Conservation (phyloP, 2,797 vertebrate genomes). For the Sphenodon punctatus region DNA sequence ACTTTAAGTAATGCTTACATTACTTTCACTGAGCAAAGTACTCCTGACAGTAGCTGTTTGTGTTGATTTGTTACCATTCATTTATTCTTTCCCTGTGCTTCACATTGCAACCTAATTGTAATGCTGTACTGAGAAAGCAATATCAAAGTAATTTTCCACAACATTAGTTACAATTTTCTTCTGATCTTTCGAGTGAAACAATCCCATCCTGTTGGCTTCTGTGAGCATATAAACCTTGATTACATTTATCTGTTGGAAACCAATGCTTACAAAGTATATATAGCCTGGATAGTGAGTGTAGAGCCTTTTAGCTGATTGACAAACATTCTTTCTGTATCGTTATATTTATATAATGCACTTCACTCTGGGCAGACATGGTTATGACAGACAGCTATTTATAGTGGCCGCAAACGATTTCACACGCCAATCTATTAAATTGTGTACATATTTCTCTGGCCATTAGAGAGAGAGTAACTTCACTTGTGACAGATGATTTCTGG, state of each 20-base stretch:
- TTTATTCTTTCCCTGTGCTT: conserved; percentile 76
- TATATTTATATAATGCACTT: conserved; percentile 1
- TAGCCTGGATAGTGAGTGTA: conserved; percentile 24
- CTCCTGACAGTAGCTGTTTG: conserved; percentile 86
- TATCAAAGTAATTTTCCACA: conserved; percentile 88
- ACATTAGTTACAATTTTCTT: conserved; percentile 86
- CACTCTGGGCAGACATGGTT: conserved; percentile 2
- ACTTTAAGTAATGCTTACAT: conserved; percentile 82
- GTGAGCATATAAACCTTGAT: conserved; percentile 81
- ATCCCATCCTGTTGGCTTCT: conserved; percentile 80
- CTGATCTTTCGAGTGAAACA: conserved; percentile 82
- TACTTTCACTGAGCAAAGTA: conserved; percentile 78
- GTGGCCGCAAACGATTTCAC: conserved; percentile 18
- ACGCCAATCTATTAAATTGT: neutral
- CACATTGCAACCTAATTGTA: conserved; percentile 83
- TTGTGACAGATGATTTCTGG: neutral
- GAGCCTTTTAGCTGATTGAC: conserved; percentile 42
- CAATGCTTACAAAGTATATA: conserved; percentile 70
- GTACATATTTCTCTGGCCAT: neutral
- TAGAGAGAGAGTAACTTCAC: neutral
- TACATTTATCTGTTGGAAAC: conserved; percentile 82
- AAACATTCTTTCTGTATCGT: conserved; percentile 29
- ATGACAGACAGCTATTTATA: neutral
- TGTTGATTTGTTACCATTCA: conserved; percentile 86
- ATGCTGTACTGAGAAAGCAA: conserved; percentile 86